Conservation (phyloP, 64 coral and sea anemone genomes). For the Orbicella faveolata region DNA sequence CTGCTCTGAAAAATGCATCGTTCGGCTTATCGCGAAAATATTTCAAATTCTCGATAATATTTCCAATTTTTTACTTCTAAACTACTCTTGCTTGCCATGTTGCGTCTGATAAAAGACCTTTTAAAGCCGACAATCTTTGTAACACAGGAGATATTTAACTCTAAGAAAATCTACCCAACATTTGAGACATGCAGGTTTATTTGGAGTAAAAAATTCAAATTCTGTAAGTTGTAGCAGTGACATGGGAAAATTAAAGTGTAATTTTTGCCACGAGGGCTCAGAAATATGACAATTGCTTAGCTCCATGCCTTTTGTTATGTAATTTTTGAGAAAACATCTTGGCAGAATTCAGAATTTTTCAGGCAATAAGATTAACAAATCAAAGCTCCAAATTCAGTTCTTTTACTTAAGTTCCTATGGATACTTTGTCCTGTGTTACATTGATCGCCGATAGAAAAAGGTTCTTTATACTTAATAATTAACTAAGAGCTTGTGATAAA, state of each 20-base stretch:
- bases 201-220: not conserved
- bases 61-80: not conserved
- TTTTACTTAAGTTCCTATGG: not conserved
- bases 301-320: not conserved
- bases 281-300: not conserved
- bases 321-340: not conserved
- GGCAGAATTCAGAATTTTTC: not conserved
- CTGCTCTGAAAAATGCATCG: not conserved
- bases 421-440: not conserved
- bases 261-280: not conserved
- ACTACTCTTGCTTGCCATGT: not conserved
- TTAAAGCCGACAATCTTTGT: not conserved
- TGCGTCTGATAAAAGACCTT: not conserved
- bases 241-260: not conserved
- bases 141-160: not conserved
- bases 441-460: not conserved
- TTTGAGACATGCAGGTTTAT: not conserved
- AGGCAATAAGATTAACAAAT: not conserved
- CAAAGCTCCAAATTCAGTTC: not conserved
- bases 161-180: not conserved
- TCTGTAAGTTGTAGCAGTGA: not conserved
- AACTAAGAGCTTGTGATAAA: not conserved
- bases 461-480: not conserved
- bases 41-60: too few species aligned
- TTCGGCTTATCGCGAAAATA: too few species aligned